Base-by-base conservation (phyloP, 1,140 invertebrate species). In the Spodoptera frugiperda region DNA sequence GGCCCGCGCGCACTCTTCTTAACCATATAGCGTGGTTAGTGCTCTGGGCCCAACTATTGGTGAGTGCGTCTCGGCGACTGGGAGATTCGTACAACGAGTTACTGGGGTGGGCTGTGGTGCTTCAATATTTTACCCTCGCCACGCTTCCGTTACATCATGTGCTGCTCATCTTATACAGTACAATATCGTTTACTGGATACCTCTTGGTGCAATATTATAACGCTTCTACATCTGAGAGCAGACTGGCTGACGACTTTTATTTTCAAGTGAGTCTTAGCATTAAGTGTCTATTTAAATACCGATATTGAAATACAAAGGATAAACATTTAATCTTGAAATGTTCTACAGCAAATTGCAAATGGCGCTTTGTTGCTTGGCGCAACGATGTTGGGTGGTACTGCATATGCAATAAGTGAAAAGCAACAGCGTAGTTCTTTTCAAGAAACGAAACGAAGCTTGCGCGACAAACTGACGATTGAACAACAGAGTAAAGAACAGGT, bases 401-500 rank as follows among this genome's bases (percentile, higher is more conserved):
- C 96, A 21, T 98, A 97, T 91, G 96, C 97, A 46, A 95, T 98
- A 85, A 96, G 96, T 70, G 98, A 99, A 88, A 96, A 96, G 70
- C 97, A 98, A 90, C 98, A 98, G 84, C 95, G 98, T 46, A 95
- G 96, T 55, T 98, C 98, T 19, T 99, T 99, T 88, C 94, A 98
- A 46, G 98, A 99, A 93, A 98, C 98, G 0, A 97, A 98, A 84
- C 96, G 98, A 91, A 98, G 98, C 83, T 95, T 99, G 57, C 97
- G 98, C 88, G 97, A 98, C 76, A 98, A 98, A 92, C 95, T 98
- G 74, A 96, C 98, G 25, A 98, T 99, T 72, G 98, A 99, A 93
- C 97, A 99, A 87, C 98, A 98, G 91, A 98, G 97, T 68, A 97
- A 97, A 48, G 98, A 99, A 94, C 97, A 98, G 96, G 97, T 98